Percentiles rank a stretch among this genome's conserved stretches.
Conservation (phyloP, 2,888 invertebrate species). For the Mythimna ferrago region DNA sequence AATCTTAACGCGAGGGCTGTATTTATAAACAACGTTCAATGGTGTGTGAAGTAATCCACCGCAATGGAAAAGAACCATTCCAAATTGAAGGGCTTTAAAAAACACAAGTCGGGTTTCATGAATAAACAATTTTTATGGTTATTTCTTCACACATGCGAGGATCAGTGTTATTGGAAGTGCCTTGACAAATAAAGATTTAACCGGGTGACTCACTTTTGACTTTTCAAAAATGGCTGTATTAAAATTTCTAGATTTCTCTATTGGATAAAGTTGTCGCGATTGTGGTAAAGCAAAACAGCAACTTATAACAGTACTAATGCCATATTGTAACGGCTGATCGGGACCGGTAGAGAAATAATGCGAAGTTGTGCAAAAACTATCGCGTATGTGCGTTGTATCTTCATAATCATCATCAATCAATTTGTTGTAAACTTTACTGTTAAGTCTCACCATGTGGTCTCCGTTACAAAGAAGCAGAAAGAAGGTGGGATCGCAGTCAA, state of each 20-base stretch:
- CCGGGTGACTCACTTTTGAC: conserved; percentile 4
- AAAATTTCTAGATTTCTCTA: background rate
- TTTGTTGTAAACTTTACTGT: conserved; percentile 42
- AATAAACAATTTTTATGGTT: conserved; percentile 65
- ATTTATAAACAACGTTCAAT: conserved; percentile 80
- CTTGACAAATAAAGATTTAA: conserved; percentile 43
- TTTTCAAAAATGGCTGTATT: background rate
- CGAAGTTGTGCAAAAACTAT: conserved; percentile 72
- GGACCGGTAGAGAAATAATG: conserved; percentile 65
- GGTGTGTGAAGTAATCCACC: conserved; percentile 75
- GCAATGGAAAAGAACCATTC: conserved; percentile 70
- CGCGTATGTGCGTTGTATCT: conserved; percentile 54
- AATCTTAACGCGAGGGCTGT: conserved; percentile 76
- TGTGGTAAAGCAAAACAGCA: conserved; percentile 53
- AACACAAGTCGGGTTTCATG: conserved; percentile 55
- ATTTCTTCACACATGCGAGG: conserved; percentile 47
- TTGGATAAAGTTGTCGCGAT: conserved; percentile 6
- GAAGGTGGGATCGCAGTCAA: too few relatives aligned
- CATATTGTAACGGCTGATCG: conserved; percentile 68
- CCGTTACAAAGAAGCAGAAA: background rate
- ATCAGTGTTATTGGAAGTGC: conserved; percentile 34
- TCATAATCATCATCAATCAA: conserved; percentile 70
- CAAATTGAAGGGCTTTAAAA: conserved; percentile 61
- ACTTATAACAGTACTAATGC: conserved; percentile 62
- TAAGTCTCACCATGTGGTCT: background rate